Base-by-base conservation (phyloP, 2,888 invertebrate genomes). In the Gonocerus acuteangulatus region DNA sequence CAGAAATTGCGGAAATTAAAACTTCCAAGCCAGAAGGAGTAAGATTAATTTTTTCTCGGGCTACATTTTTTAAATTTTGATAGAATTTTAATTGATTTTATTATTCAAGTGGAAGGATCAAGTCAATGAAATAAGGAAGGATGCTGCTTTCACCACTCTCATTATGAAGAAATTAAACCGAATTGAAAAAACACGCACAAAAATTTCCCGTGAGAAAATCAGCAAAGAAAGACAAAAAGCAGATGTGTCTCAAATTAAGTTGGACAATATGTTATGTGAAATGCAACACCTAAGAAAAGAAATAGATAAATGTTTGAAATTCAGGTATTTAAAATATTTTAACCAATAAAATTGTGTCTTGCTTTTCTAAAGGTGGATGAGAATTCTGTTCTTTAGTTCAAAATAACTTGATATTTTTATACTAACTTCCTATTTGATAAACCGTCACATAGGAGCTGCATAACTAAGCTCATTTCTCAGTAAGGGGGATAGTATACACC, bases 221-320 rank as follows among this genome's bases (percentile, higher is more conserved):
- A 85, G 85, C 68, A 82, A 84, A 69, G 90, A 90, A 67, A 94
- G 94, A 73, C 86, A 87, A 70, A 84, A 86, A 68, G 92, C 95
- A 0, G 95, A 96, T 71, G 87, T 87, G 59, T 88, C 89, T 68
- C 89, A 95, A 72, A 76, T 96, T 54, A 88, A 91, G 69, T 78
- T 95, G 59, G 95, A 96, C 75, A 96, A 96, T 76, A 79, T 96
- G 54, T 77, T 95, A 3, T 96, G 96, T 73, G 96, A 96, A 79
- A 86, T 90, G 7, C 87, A 91, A 72, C 94, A 96, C 77, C 78
- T 96, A 18, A 87, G 92, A 68, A 91, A 92, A 69, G 95, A 96
- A 80, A 92, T 93, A n/a, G 85, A 88, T 18, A 92, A 93, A 71
- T 95, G 95, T 72, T 80, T 93, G 63, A 91, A 95, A 72, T 95